Evolutionary conservation across 2,113 vertebrate genomes (phyloP).

Genomic region (Eurypyga helias): DNA sequence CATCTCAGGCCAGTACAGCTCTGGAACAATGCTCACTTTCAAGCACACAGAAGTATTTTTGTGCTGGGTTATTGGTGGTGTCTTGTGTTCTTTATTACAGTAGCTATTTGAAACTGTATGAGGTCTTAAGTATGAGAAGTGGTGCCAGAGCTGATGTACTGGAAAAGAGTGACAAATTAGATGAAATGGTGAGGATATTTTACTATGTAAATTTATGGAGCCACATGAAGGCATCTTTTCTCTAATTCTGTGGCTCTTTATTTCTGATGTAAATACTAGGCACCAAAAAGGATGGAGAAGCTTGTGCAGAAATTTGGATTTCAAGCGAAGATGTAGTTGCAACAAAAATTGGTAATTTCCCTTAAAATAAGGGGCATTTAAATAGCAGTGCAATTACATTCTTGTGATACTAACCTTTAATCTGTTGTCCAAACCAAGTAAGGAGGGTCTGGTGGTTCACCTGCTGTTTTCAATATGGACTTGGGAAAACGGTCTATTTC

Average conservation of each 20-base stretch:
- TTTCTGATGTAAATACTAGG: background rate
- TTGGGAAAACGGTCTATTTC: background rate
- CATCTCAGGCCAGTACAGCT: background rate
- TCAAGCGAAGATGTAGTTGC: background rate
- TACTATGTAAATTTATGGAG: background rate
- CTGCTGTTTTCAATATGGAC: background rate
- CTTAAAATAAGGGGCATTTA: background rate
- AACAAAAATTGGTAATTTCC: background rate
- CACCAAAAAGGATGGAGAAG: background rate
- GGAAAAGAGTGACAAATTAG: background rate
- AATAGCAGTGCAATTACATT: background rate
- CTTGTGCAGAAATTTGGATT: background rate
- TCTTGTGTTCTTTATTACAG: background rate
- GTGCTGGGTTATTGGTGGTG: background rate
- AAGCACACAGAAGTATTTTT: background rate
- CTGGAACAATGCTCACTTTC: background rate
- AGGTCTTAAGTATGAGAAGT: background rate
- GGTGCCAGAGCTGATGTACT: background rate
- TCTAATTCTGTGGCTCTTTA: background rate
- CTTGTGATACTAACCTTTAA: background rate
- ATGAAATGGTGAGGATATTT: background rate
- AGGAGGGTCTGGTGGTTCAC: background rate
- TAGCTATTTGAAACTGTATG: background rate
- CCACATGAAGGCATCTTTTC: background rate
- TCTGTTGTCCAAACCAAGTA: background rate